Evolutionary conservation across 2,888 invertebrate genomes (phyloP).

Genomic region (Nymphalis polychloros): DNA sequence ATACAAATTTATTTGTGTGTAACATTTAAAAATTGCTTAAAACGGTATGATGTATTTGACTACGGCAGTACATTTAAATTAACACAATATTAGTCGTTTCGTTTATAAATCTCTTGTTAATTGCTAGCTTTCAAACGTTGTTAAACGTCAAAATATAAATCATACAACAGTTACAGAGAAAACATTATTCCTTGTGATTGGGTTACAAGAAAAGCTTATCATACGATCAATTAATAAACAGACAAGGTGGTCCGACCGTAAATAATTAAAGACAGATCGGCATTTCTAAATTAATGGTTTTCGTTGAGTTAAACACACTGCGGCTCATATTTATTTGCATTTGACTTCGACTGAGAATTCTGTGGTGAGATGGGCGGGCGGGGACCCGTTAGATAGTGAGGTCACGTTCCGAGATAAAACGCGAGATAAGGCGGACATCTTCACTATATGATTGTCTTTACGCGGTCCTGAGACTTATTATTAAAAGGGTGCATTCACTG

Average conservation of each 20-base stretch:
- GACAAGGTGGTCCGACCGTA: slow-evolving; percentile 72
- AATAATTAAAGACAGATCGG: slow-evolving; percentile 72
- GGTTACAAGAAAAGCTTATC: slow-evolving; percentile 55
- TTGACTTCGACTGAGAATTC: slow-evolving; percentile 39
- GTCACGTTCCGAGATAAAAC: slow-evolving; percentile 78
- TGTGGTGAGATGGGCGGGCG: slow-evolving; percentile 71
- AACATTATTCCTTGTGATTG: slow-evolving; percentile 28
- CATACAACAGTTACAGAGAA: slow-evolving; percentile 25
- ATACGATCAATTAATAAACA: slow-evolving; percentile 74
- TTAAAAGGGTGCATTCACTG: slow-evolving; percentile 24
- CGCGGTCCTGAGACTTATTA: slow-evolving; percentile 42
- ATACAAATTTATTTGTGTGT: no score
- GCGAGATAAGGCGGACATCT: slow-evolving; percentile 67
- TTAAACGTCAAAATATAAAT: slow-evolving; percentile 28
- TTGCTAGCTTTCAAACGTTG: slow-evolving; percentile 29
- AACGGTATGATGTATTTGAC: background rate
- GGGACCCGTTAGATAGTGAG: slow-evolving; percentile 66
- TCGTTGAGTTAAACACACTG: slow-evolving; percentile 47
- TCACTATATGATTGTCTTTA: slow-evolving; percentile 70
- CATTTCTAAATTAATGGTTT: slow-evolving; percentile 73
- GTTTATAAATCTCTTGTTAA: slow-evolving; percentile 22
- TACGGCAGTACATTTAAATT: background rate
- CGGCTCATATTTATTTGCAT: slow-evolving; percentile 56
- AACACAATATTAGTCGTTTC: slow-evolving; percentile 2
- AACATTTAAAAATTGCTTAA: no score